phyloP scores from a whole-genome alignment of 2,888 invertebrate genomes.

The Steinernema scapterisci region DNA sequence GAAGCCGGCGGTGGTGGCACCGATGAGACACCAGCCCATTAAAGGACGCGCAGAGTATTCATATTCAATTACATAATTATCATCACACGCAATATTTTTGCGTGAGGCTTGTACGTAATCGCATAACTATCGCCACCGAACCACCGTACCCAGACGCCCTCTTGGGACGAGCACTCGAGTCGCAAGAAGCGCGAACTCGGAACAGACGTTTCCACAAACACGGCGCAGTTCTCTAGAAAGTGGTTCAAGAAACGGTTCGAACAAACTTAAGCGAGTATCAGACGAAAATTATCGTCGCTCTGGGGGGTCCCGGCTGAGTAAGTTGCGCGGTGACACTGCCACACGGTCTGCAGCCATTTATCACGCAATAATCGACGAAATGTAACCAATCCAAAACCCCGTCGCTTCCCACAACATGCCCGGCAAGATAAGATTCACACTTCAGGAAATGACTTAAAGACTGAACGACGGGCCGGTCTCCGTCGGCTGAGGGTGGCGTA shows the following conservation, averaged over 20 bases:
- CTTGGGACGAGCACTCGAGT: neutral
- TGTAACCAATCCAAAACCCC: neutral
- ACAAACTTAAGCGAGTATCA: neutral
- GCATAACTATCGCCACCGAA: neutral
- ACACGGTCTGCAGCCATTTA: neutral
- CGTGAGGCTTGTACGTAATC: slow-evolving; percentile 4
- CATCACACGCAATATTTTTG: slow-evolving; percentile 1
- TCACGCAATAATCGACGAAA: slow-evolving; percentile 25
- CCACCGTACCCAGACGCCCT: slow-evolving; percentile 4
- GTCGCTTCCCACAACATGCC: neutral
- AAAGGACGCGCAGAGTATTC: slow-evolving; percentile 27
- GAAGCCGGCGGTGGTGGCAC: slow-evolving; percentile 18
- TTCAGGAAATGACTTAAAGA: too few relatives aligned
- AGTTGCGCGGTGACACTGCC: slow-evolving; percentile 28
- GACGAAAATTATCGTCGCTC: slow-evolving; percentile 28
- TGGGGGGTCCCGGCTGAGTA: slow-evolving; percentile 29
- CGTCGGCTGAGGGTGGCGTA: too few relatives aligned
- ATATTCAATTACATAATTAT: slow-evolving; percentile 30
- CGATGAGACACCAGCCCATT: slow-evolving; percentile 19
- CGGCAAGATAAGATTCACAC: too few relatives aligned
- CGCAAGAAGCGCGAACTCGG: neutral
- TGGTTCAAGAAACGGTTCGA: neutral
- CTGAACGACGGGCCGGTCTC: too few relatives aligned
- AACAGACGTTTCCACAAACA: neutral
- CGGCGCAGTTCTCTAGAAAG: neutral